Evolutionary conservation across 1,140 invertebrate species (phyloP).

Genomic region (Pachypsylla venusta): DNA sequence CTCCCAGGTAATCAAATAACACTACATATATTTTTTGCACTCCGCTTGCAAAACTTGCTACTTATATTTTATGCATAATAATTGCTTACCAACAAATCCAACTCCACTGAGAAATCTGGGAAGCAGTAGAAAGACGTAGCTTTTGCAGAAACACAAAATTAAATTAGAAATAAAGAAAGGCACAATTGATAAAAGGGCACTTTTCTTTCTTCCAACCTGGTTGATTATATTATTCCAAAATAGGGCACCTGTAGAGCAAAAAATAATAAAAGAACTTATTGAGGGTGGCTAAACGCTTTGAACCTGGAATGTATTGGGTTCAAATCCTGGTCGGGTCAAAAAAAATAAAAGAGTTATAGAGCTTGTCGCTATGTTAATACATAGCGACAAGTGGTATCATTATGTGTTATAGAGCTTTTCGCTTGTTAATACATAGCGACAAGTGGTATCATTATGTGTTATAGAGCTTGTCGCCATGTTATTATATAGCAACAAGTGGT

Average conservation of each 20-base stretch:
- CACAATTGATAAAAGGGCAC: neutral
- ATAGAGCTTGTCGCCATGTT: too few species aligned
- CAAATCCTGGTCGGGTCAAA: too few species aligned
- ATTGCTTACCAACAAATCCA: neutral
- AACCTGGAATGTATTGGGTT: too few species aligned
- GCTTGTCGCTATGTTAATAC: too few species aligned
- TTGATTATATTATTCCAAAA: conserved; percentile 6
- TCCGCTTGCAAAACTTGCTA: neutral
- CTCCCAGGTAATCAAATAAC: neutral
- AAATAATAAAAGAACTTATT: neutral
- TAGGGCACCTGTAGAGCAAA: neutral
- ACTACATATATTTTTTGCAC: neutral
- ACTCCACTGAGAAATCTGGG: neutral
- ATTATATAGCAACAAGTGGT: too few species aligned
- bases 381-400: too few species aligned
- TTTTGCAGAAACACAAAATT: neutral
- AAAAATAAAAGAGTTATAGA: too few species aligned
- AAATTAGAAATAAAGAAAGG: neutral
- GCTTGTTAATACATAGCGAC: too few species aligned
- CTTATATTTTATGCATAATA: neutral
- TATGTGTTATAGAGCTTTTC: too few species aligned
- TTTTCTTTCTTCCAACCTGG: neutral
- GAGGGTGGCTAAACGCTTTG: too few species aligned
- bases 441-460: too few species aligned
- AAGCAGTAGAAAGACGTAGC: neutral